A percentile compares a stretch with the other conserved stretches of the same genome.
These are phyloP conservation scores for Halcyon senegalensis DNA, from an alignment of 2,113 vertebrate genomes.

Conservation along the genomic window DNA sequence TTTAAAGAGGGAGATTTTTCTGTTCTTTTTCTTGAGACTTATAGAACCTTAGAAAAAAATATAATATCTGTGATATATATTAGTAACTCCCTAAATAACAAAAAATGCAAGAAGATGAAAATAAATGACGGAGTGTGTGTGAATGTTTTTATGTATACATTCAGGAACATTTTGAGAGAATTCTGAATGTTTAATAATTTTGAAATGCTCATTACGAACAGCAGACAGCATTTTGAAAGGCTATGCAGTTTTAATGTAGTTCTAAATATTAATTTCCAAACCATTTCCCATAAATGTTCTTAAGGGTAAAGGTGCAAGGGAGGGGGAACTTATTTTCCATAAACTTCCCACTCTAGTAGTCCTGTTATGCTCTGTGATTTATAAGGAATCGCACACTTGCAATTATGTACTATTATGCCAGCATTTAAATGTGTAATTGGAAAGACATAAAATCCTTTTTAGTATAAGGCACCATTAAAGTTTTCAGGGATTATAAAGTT, in stretches of 20 bases:
- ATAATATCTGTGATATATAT: too few species aligned
- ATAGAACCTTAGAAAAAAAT: rapidly evolving
- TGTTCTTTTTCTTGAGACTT: neutral
- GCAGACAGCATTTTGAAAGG: neutral
- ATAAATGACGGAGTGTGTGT: neutral
- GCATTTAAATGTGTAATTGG: neutral
- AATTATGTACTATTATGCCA: neutral
- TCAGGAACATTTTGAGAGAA: neutral
- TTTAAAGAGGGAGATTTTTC: neutral
- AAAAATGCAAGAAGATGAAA: neutral
- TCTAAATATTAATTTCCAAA: neutral
- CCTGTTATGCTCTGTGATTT: neutral
- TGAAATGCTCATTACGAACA: neutral
- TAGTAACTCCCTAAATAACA: neutral
- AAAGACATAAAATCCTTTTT: neutral
- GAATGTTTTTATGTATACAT: neutral
- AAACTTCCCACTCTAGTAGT: neutral
- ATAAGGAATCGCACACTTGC: neutral
- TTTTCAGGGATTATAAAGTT: neutral
- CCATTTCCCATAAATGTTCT: neutral
- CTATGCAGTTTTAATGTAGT: neutral
- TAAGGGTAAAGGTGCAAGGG: neutral
- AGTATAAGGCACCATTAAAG: neutral
- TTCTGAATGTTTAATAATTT: neutral
- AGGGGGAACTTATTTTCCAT: neutral